Percentiles rank a stretch among this genome's conserved stretches.
phyloP scores from a whole-genome alignment of 2,888 invertebrate genomes.

The Heteromyza rotundicornis region DNA sequence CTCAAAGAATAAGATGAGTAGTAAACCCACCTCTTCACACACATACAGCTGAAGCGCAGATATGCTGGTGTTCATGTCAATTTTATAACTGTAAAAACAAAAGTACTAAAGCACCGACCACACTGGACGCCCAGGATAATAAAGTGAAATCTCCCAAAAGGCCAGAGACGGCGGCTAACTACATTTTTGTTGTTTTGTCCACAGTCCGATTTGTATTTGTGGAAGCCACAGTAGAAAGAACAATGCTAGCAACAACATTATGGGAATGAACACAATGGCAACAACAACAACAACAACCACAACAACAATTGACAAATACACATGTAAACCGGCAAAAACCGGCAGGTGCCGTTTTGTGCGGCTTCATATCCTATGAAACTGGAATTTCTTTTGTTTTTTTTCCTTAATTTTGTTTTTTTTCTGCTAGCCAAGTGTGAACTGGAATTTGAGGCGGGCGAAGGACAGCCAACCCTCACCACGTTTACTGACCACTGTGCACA shows the following conservation, averaged over 20 bases:
- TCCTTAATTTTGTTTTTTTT: neutral
- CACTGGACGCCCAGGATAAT: conserved; percentile 9
- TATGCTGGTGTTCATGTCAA: too few species aligned
- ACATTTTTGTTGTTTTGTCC: neutral
- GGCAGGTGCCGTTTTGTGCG: neutral
- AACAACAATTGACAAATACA: conserved; percentile 7
- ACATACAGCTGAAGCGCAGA: too few species aligned
- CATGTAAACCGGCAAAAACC: neutral
- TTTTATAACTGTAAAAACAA: too few species aligned
- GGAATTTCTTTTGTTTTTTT: neutral
- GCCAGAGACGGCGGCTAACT: neutral
- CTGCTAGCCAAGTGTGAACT: neutral
- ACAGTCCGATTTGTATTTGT: neutral
- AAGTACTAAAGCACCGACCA: too few species aligned
- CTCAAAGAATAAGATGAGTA: too few species aligned
- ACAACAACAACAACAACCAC: conserved; percentile 7
- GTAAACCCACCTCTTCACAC: too few species aligned
- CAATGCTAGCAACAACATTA: too few species aligned
- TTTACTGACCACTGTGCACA: conserved; percentile 35
- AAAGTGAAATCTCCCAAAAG: conserved; percentile 3
- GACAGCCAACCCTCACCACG: too few species aligned
- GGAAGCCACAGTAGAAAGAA: too few species aligned
- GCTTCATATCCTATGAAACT: neutral
- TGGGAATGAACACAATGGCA: neutral
- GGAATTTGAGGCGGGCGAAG: too few species aligned